A percentile compares a stretch with the other conserved stretches of the same genome.
phyloP scores from a whole-genome alignment of 92 coral and sea anemone species.

The Isaurus tuberculatus region DNA sequence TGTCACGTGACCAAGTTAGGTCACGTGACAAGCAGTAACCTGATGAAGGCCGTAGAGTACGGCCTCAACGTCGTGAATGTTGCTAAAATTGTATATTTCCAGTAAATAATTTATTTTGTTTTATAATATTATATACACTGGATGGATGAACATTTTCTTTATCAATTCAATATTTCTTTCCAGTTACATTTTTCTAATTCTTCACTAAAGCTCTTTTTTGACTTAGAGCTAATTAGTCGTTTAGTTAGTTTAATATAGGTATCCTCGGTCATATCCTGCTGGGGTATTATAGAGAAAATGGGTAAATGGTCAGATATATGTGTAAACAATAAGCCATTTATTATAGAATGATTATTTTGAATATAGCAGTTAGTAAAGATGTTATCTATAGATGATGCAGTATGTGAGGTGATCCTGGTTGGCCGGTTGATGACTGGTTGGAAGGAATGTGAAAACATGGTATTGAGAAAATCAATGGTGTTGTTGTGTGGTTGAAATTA shows the following conservation, averaged over 20 bases:
- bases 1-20: too few relatives aligned
- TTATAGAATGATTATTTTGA: conserved; percentile 10
- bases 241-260: neutral
- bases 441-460: conserved; percentile 14
- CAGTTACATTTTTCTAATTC: too few relatives aligned
- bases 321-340: conserved; percentile 25
- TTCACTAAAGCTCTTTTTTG: too few relatives aligned
- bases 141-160: too few relatives aligned
- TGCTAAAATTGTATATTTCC: too few relatives aligned
- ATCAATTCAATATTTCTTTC: too few relatives aligned
- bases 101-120: too few relatives aligned
- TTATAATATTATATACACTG: too few relatives aligned
- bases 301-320: conserved; percentile 13
- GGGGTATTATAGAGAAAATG: neutral
- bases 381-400: neutral
- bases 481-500: conserved; percentile 7
- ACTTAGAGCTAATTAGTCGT: too few relatives aligned
- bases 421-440: neutral
- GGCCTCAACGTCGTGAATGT: too few relatives aligned
- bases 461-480: conserved; percentile 6
- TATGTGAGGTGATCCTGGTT: conserved; percentile 7
- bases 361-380: conserved; percentile 18
- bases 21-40: too few relatives aligned
- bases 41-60: too few relatives aligned
- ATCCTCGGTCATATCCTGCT: neutral